Percentiles rank a stretch among this genome's conserved stretches.
phyloP scores from a whole-genome alignment of 2,113 vertebrate genomes.

The Callionymus lyra region DNA sequence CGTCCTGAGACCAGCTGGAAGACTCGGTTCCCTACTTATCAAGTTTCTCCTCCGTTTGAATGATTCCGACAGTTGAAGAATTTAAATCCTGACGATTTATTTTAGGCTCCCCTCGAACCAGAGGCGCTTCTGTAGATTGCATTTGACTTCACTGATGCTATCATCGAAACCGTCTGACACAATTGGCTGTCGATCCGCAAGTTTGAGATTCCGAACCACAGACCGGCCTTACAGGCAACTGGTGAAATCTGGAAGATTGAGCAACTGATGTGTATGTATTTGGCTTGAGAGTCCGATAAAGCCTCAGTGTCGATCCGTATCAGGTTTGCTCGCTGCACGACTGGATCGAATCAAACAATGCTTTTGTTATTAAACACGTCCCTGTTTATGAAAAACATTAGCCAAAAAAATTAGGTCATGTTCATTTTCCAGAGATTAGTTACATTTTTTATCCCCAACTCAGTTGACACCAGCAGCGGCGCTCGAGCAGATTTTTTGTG shows the following conservation, averaged over 20 bases:
- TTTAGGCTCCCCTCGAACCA: background rate
- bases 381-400: slow-evolving; percentile 1
- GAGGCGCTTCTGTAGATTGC: background rate
- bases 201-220: background rate
- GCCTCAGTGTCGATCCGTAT: slow-evolving; percentile 9
- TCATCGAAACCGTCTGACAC: slow-evolving; percentile 1
- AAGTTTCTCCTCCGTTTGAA: no score
- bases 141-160: slow-evolving; percentile 11
- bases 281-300: slow-evolving; percentile 3
- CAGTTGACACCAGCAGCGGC: slow-evolving; percentile 5
- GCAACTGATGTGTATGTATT: slow-evolving; percentile 1
- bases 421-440: slow-evolving; percentile 8
- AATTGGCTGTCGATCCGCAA: slow-evolving; percentile 2
- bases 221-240: background rate
- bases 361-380: slow-evolving; percentile 22
- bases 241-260: background rate
- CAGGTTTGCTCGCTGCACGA: slow-evolving; percentile 12
- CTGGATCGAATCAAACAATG: slow-evolving; percentile 21
- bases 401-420: slow-evolving; percentile 21
- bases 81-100: no score
- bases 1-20: no score
- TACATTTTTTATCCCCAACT: background rate
- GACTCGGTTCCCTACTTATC: no score
- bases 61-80: no score
- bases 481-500: slow-evolving; percentile 21